Evolutionary conservation across 2,888 invertebrate species (phyloP).

Genomic region (Tipula unca): DNA sequence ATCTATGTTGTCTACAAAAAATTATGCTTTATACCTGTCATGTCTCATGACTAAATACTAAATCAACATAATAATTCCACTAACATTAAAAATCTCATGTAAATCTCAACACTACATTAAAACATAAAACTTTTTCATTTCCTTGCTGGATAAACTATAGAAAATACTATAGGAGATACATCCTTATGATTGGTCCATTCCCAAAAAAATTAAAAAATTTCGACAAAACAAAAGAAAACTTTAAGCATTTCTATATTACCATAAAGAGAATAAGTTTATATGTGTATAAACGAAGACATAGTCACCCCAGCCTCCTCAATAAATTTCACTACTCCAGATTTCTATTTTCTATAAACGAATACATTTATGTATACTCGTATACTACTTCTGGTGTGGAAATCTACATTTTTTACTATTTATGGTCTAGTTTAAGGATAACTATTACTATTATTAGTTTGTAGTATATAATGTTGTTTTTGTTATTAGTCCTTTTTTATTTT

Average conservation of each 20-base stretch:
- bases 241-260: background rate
- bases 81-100: background rate
- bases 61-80: background rate
- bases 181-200: background rate
- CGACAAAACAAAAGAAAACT: background rate
- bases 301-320: background rate
- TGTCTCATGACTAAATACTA: background rate
- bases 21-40: background rate
- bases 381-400: background rate
- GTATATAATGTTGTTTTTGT: background rate
- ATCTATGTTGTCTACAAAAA: background rate
- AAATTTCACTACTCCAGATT: background rate
- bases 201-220: background rate
- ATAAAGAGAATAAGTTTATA: background rate
- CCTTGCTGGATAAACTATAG: background rate
- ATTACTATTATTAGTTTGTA: constrained; percentile 14
- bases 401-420: background rate
- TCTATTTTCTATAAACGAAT: background rate
- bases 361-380: too few species aligned
- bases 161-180: too few species aligned
- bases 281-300: background rate
- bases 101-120: background rate
- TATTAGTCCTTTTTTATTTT: background rate
- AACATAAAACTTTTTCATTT: background rate
- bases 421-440: constrained; percentile 8